Percentiles rank a stretch among this genome's conserved stretches.
Conservation (phyloP, 2,797 vertebrate genomes). For the Austrolebias charrua region DNA sequence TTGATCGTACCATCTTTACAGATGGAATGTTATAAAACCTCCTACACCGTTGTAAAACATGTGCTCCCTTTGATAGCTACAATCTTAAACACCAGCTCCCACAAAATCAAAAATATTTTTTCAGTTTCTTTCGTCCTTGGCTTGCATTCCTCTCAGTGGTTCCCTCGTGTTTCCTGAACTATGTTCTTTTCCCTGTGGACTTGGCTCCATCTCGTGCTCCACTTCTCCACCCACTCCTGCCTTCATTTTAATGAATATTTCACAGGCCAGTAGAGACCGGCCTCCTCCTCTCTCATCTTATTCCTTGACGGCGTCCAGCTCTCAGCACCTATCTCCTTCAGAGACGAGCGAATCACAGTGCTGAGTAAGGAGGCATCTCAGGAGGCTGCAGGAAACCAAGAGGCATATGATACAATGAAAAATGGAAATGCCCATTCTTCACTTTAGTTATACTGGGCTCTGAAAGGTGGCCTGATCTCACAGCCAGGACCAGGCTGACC, state of each 20-base stretch:
- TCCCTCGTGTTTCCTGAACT: constrained; percentile 49
- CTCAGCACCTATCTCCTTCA: constrained; percentile 71
- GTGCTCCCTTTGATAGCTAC: constrained; percentile 21
- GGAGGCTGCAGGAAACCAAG: constrained; percentile 32
- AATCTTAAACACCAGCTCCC: constrained; percentile 42
- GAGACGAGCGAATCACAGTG: constrained; percentile 47
- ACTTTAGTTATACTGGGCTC: constrained; percentile 29
- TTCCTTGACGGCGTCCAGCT: constrained; percentile 58
- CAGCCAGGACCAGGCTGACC: constrained; percentile 24
- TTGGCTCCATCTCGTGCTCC: constrained; percentile 56
- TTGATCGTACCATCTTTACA: neutral
- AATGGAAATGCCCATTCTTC: constrained; percentile 40
- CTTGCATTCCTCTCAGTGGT: constrained; percentile 21
- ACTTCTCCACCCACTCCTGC: constrained; percentile 55
- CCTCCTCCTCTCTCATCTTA: constrained; percentile 60
- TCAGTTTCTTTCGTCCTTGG: constrained; percentile 28
- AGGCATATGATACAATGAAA: constrained; percentile 40
- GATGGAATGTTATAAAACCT: constrained; percentile 36
- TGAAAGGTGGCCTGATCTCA: constrained; percentile 25
- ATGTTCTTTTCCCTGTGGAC: constrained; percentile 55
- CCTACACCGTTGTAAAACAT: constrained; percentile 12
- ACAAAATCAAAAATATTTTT: constrained; percentile 31
- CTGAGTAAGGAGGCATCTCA: constrained; percentile 30
- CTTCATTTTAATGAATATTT: constrained; percentile 77
- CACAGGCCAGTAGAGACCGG: constrained; percentile 73